Evolutionary conservation across 1,140 invertebrate genomes (phyloP).

Genomic region (Carcinoscorpius rotundicauda): DNA sequence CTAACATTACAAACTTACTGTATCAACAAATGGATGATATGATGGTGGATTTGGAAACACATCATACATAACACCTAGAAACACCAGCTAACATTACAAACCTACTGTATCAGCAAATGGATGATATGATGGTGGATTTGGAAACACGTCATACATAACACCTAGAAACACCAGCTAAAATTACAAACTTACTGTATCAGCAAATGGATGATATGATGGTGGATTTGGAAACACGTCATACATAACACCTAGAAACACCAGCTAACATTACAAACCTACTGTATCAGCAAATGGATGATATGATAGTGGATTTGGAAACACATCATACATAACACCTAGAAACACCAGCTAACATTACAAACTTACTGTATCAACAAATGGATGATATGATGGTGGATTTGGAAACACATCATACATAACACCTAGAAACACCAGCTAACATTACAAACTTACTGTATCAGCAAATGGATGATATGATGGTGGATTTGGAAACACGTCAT

Average conservation of each 20-base stretch:
- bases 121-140: slow-evolving; percentile 69
- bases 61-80: slow-evolving; percentile 57
- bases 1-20: slow-evolving; percentile 35
- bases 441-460: slow-evolving; percentile 48
- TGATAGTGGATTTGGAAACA: slow-evolving; percentile 76
- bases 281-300: slow-evolving; percentile 86
- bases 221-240: slow-evolving; percentile 97
- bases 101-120: slow-evolving; percentile 73
- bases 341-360: not conserved
- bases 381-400: slow-evolving; percentile 70
- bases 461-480: slow-evolving; percentile 73
- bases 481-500: slow-evolving; percentile 93
- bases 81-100: too few relatives aligned
- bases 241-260: slow-evolving; percentile 31
- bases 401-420: slow-evolving; percentile 90
- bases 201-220: slow-evolving; percentile 69
- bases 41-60: slow-evolving; percentile 80
- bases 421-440: too few relatives aligned
- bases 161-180: too few relatives aligned
- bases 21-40: slow-evolving; percentile 82
- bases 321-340: slow-evolving; percentile 61
- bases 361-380: slow-evolving; percentile 70
- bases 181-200: slow-evolving; percentile 54
- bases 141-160: slow-evolving; percentile 87
- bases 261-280: slow-evolving; percentile 30